Conservation (phyloP, 2,888 invertebrate species). For the Cosmia pyralina region DNA sequence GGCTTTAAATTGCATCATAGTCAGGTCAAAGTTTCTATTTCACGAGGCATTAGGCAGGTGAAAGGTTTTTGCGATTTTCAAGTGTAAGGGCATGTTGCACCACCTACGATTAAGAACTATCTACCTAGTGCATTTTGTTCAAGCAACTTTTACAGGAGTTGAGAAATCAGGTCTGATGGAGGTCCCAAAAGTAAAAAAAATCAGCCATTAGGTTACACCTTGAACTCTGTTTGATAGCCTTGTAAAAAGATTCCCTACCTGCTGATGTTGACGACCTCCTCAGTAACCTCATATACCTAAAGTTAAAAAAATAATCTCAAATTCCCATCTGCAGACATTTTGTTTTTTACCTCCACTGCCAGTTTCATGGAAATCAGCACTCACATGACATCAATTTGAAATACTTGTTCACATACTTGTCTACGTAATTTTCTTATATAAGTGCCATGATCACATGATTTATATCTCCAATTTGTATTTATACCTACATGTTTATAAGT, state of each 20-base stretch:
- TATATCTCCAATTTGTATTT: conserved; percentile 37
- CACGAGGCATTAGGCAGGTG: background rate
- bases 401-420: conserved; percentile 13
- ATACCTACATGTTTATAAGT: background rate
- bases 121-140: background rate
- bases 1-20: background rate
- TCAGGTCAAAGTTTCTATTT: background rate
- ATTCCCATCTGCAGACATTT: conserved; percentile 25
- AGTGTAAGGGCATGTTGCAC: no score
- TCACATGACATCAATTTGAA: conserved; percentile 39
- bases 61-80: background rate
- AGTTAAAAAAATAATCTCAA: conserved; percentile 26
- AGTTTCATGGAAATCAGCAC: conserved; percentile 15
- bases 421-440: conserved; percentile 34
- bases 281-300: background rate
- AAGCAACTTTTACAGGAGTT: background rate
- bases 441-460: conserved; percentile 38
- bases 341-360: conserved; percentile 14
- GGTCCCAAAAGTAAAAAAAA: background rate
- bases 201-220: background rate
- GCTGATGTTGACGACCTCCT: background rate
- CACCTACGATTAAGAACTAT: no score
- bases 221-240: background rate
- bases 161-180: background rate
- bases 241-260: conserved; percentile 6